These are phyloP conservation scores for Cantharis rufa DNA, from an alignment of 2,888 invertebrate species.

Conservation along the genomic window DNA sequence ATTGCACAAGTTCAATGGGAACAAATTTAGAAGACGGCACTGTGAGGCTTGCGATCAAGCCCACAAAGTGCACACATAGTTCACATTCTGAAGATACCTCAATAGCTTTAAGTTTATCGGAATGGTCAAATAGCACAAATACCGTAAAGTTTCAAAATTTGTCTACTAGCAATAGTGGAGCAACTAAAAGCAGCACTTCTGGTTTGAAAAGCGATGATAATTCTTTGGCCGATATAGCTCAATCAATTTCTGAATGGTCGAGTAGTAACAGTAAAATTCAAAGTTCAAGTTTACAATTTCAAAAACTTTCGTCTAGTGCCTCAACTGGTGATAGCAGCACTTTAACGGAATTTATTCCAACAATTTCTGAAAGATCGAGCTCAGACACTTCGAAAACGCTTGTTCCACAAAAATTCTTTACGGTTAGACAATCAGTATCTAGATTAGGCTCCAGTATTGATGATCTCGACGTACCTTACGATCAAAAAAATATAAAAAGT, in stretches of 20 bases:
- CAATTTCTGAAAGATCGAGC: conserved; percentile 81
- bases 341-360: conserved; percentile 71
- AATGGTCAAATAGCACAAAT: conserved; percentile 87
- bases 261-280: conserved; percentile 74
- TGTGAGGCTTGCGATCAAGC: conserved; percentile 77
- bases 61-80: conserved; percentile 80
- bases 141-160: conserved; percentile 81
- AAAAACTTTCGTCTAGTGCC: conserved; percentile 52
- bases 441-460: conserved; percentile 51
- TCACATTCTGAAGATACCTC: conserved; percentile 87
- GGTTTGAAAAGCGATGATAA: conserved; percentile 80
- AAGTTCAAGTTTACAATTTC: conserved; percentile 49
- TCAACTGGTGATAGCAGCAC: conserved; percentile 52
- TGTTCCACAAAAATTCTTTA: conserved; percentile 60
- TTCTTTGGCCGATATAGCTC: conserved; percentile 71
- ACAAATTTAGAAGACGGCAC: conserved; percentile 79
- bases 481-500: conserved; percentile 45
- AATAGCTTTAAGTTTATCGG: conserved; percentile 81
- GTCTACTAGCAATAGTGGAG: conserved; percentile 64
- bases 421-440: conserved; percentile 40
- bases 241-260: conserved; percentile 83
- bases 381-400: conserved; percentile 73
- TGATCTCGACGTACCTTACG: conserved; percentile 43
- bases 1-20: conserved; percentile 72
- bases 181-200: conserved; percentile 62